These are phyloP conservation scores for Pachliopta kotzebuea DNA, from an alignment of 2,888 invertebrate genomes.

Conservation along the genomic window DNA sequence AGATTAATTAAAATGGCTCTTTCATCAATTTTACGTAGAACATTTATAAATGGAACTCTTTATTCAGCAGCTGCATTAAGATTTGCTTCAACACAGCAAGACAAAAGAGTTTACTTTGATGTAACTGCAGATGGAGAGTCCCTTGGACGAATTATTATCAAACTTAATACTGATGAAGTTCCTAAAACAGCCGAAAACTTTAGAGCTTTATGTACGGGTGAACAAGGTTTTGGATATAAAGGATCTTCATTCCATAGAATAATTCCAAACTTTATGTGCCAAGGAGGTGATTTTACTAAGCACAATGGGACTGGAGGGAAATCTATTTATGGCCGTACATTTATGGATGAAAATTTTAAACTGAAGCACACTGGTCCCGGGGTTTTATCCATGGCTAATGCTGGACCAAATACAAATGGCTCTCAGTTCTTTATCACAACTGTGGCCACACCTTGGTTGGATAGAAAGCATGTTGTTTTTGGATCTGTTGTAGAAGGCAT, in stretches of 20 bases:
- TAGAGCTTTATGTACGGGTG: slow-evolving; percentile 89
- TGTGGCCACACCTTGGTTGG: slow-evolving; percentile 95
- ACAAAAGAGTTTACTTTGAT: slow-evolving; percentile 89
- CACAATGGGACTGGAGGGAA: slow-evolving; percentile 96
- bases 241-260: slow-evolving; percentile 94
- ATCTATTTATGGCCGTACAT: slow-evolving; percentile 96
- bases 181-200: slow-evolving; percentile 98
- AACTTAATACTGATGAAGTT: slow-evolving; percentile 92
- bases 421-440: slow-evolving; percentile 98
- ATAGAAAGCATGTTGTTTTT: slow-evolving; percentile 96
- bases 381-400: slow-evolving; percentile 96
- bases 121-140: slow-evolving; percentile 90
- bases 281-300: slow-evolving; percentile 96
- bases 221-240: slow-evolving; percentile 89
- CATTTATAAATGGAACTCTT: slow-evolving; percentile 60
- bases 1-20: slow-evolving; percentile 47
- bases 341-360: slow-evolving; percentile 97
- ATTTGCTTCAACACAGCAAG: slow-evolving; percentile 63
- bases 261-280: slow-evolving; percentile 98
- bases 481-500: slow-evolving; percentile 94
- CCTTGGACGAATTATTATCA: slow-evolving; percentile 92
- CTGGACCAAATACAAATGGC: slow-evolving; percentile 97
- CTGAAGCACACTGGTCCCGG: slow-evolving; percentile 95
- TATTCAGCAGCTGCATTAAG: slow-evolving; percentile 68
- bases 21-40: slow-evolving; percentile 53